phyloP scores from a whole-genome alignment of 1,140 invertebrate genomes.

The Bombus superbus region DNA sequence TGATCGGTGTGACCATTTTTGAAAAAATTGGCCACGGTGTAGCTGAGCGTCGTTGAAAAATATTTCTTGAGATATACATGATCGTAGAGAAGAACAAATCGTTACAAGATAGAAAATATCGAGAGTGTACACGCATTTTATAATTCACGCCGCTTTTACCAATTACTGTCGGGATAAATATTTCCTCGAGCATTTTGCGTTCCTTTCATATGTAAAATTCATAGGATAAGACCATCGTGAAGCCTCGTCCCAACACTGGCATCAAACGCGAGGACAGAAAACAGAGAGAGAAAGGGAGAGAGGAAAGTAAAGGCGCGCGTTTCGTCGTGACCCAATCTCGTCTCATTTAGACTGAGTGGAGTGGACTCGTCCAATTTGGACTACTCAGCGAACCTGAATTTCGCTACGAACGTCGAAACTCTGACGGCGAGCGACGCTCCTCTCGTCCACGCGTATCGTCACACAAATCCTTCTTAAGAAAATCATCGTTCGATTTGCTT shows the following conservation, averaged over 20 bases:
- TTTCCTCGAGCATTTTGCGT: not conserved
- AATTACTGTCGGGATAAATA: not conserved
- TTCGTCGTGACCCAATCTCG: conserved; percentile 32
- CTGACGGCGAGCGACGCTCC: not conserved
- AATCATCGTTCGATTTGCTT: not conserved
- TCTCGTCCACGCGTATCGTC: not conserved
- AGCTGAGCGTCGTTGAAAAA: not conserved
- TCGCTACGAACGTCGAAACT: not conserved
- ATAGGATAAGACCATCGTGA: not conserved
- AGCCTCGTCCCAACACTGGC: not conserved
- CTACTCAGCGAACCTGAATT: conserved; percentile 21
- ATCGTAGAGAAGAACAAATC: no score
- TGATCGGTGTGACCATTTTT: no score
- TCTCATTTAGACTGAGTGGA: conserved; percentile 24
- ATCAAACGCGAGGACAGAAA: not conserved
- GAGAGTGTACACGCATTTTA: not conserved
- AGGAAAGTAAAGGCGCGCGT: conserved; percentile 9
- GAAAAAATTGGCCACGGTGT: not conserved
- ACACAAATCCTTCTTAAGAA: not conserved
- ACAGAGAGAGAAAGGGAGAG: not conserved
- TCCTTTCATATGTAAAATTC: not conserved
- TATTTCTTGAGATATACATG: not conserved
- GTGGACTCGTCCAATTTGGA: conserved; percentile 36
- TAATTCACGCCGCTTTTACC: not conserved
- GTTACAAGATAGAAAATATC: not conserved